phyloP scores from a whole-genome alignment of 1,140 invertebrate genomes.

The Drosophila subobscura region DNA sequence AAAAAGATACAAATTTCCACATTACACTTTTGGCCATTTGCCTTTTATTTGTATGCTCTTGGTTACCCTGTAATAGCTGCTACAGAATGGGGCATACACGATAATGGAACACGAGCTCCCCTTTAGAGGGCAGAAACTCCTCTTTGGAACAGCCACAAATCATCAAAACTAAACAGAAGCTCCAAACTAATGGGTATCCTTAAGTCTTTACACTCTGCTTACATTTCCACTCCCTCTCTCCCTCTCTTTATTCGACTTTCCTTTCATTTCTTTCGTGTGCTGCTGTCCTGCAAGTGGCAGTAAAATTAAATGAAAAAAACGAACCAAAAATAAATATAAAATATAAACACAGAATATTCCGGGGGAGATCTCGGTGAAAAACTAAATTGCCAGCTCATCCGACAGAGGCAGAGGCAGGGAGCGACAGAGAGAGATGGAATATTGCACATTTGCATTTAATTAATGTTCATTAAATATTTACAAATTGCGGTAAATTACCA shows the following conservation, averaged over 20 bases:
- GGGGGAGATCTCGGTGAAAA: constrained; percentile 20
- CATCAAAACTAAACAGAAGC: too few species aligned
- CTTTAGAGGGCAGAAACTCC: too few species aligned
- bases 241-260: not conserved
- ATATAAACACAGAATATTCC: constrained; percentile 16
- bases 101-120: too few species aligned
- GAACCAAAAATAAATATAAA: constrained; percentile 19
- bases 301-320: constrained; percentile 74
- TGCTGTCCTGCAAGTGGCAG: constrained; percentile 47
- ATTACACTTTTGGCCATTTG: constrained; percentile 21
- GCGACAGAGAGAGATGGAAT: not conserved
- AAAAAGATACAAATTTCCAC: constrained; percentile 49
- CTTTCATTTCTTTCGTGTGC: not conserved
- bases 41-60: too few species aligned
- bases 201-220: too few species aligned
- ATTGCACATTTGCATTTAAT: constrained; percentile 72
- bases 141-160: too few species aligned
- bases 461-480: constrained; percentile 82
- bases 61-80: too few species aligned
- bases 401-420: not conserved
- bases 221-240: not conserved
- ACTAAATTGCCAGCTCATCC: too few species aligned
- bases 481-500: constrained; percentile 75
- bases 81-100: too few species aligned
- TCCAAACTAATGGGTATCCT: too few species aligned